These are phyloP conservation scores for Drosophila kanekoi DNA, from an alignment of 2,888 invertebrate genomes.

Conservation along the genomic window DNA sequence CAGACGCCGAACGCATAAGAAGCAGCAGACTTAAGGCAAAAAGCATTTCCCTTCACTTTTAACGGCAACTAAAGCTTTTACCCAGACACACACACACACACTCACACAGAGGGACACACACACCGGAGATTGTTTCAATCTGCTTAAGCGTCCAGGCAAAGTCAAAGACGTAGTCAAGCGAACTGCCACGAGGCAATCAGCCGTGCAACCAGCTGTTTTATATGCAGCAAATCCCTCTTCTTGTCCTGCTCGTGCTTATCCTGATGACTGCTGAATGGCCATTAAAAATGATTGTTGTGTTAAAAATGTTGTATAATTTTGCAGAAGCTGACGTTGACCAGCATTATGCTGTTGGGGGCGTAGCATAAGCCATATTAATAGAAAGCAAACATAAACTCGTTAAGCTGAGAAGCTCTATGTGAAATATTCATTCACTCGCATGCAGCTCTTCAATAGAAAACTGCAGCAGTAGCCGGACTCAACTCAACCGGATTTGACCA, in stretches of 20 bases:
- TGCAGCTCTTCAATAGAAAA: background rate
- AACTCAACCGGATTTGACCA: slow-evolving; percentile 6
- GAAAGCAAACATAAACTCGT: background rate
- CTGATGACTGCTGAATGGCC: slow-evolving; percentile 30
- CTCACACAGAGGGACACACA: slow-evolving; percentile 27
- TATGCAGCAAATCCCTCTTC: background rate
- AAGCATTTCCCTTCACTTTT: slow-evolving; percentile 24
- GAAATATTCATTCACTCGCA: background rate
- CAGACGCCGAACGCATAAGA: slow-evolving; percentile 9
- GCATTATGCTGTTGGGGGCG: background rate
- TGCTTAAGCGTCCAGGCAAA: slow-evolving; percentile 61
- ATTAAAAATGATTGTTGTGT: slow-evolving; percentile 70
- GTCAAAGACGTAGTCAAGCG: slow-evolving; percentile 28
- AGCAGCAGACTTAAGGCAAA: slow-evolving; percentile 26
- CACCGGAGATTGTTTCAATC: slow-evolving; percentile 76
- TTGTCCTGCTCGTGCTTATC: background rate
- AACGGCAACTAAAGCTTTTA: slow-evolving; percentile 53
- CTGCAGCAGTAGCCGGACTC: too few species aligned
- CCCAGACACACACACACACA: slow-evolving; percentile 41
- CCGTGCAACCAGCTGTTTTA: slow-evolving; percentile 48
- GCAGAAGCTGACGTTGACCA: slow-evolving; percentile 46
- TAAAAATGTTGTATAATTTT: slow-evolving; percentile 70
- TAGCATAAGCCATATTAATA: background rate
- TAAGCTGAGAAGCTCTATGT: background rate
- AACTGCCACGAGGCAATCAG: slow-evolving; percentile 43